Conservation (phyloP, 2,888 invertebrate species). For the Globia sparganii region DNA sequence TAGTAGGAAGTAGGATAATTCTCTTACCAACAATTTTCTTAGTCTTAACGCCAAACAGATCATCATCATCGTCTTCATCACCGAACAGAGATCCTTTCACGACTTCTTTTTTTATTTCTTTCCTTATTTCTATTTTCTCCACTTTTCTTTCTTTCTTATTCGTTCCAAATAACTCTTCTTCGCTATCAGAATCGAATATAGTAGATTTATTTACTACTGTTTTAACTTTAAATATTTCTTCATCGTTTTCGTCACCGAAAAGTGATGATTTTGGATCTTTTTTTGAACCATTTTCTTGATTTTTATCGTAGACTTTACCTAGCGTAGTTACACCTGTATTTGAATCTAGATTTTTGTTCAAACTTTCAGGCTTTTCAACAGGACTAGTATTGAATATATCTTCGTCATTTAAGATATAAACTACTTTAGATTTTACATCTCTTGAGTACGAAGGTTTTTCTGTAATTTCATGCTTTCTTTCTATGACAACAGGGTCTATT, state of each 20-base stretch:
- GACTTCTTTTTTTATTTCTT: slow-evolving; percentile 59
- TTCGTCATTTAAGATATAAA: slow-evolving; percentile 85
- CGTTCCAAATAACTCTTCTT: slow-evolving; percentile 79
- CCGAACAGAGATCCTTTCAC: slow-evolving; percentile 80
- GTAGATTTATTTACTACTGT: slow-evolving; percentile 62
- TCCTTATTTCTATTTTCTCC: slow-evolving; percentile 62
- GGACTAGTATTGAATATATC: slow-evolving; percentile 79
- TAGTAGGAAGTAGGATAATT: no score
- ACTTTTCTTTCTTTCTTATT: slow-evolving; percentile 51
- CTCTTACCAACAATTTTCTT: slow-evolving; percentile 73
- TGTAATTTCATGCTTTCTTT: slow-evolving; percentile 17
- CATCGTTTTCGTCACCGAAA: slow-evolving; percentile 81
- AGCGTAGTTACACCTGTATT: slow-evolving; percentile 47
- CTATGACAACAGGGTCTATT: not conserved
- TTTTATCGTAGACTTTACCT: slow-evolving; percentile 51
- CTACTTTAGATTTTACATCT: slow-evolving; percentile 79
- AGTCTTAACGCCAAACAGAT: slow-evolving; percentile 78
- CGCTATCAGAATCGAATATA: slow-evolving; percentile 83
- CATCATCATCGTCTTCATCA: slow-evolving; percentile 82
- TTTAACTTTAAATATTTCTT: slow-evolving; percentile 76
- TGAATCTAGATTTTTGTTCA: slow-evolving; percentile 37
- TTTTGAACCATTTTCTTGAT: slow-evolving; percentile 49
- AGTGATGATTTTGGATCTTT: slow-evolving; percentile 69
- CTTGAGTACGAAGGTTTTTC: slow-evolving; percentile 29
- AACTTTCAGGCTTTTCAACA: slow-evolving; percentile 40